Evolutionary conservation across 2,888 invertebrate species (phyloP).

Genomic region (Oithona nana): DNA sequence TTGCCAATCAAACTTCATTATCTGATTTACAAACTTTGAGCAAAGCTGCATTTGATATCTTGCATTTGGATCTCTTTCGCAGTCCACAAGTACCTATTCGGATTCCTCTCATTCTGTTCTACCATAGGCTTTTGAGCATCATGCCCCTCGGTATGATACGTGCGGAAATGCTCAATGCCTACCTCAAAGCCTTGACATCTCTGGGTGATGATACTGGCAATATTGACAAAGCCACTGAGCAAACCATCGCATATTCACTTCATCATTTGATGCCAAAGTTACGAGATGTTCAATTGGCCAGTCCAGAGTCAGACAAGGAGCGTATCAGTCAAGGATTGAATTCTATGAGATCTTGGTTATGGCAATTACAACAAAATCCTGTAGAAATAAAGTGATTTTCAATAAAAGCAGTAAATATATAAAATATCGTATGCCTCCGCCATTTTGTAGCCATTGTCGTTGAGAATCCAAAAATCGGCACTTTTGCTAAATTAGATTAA

Average conservation of each 20-base stretch:
- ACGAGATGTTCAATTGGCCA: background rate
- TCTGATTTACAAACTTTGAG: background rate
- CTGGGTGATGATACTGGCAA: too few relatives aligned
- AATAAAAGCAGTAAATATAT: too few relatives aligned
- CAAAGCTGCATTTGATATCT: background rate
- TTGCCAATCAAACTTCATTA: background rate
- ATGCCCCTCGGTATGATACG: background rate
- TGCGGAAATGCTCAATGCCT: background rate
- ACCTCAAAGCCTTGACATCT: background rate
- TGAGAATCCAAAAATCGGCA: too few relatives aligned
- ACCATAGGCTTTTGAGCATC: background rate
- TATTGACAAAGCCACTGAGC: background rate
- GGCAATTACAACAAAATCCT: background rate
- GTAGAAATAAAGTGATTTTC: too few relatives aligned
- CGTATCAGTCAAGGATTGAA: background rate
- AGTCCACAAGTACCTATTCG: background rate
- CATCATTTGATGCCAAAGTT: background rate
- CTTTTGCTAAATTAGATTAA: too few relatives aligned
- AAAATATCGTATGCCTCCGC: too few relatives aligned
- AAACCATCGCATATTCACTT: background rate
- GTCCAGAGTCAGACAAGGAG: background rate
- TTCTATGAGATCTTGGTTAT: background rate
- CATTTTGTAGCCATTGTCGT: too few relatives aligned
- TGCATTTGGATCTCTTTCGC: background rate
- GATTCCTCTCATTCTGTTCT: background rate